Evolutionary conservation across 2,888 invertebrate species (phyloP).

Genomic region (Phyto melanocephala): DNA sequence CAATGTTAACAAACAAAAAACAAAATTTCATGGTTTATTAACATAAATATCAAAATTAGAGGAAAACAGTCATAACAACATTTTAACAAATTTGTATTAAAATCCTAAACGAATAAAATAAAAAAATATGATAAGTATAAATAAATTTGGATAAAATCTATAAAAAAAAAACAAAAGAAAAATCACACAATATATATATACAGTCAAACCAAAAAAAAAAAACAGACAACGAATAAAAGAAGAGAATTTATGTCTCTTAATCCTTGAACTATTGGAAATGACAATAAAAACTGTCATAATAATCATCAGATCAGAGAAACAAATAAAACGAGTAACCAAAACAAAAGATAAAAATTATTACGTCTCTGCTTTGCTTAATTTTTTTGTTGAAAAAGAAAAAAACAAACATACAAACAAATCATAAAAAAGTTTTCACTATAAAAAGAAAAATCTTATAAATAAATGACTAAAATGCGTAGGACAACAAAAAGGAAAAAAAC

Average conservation of each 20-base stretch:
- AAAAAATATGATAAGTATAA: constrained; percentile 14
- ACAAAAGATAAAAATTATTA: constrained; percentile 52
- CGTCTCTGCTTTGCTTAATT: not conserved
- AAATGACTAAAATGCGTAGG: constrained; percentile 51
- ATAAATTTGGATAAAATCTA: constrained; percentile 40
- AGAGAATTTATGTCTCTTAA: constrained; percentile 63
- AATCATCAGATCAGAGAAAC: constrained; percentile 69
- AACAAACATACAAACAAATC: constrained; percentile 66
- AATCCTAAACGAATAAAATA: not conserved
- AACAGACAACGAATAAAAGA: constrained; percentile 40
- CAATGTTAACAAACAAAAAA: constrained; percentile 1
- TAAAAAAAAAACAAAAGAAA: constrained; percentile 14
- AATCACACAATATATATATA: constrained; percentile 27
- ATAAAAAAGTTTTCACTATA: constrained; percentile 54
- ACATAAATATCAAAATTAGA: constrained; percentile 17
- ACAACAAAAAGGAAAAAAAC: not conserved
- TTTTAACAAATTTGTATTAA: constrained; percentile 30
- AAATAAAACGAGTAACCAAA: constrained; percentile 42
- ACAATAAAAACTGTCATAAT: constrained; percentile 76
- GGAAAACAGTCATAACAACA: not conserved
- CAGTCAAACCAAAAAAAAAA: not conserved
- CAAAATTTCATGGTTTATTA: constrained; percentile 44
- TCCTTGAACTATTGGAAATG: constrained; percentile 66
- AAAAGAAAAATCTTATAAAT: constrained; percentile 31
- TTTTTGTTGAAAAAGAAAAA: constrained; percentile 8